Evolutionary conservation across 2,797 vertebrate genomes (phyloP), one percentile per base, ranked within the genome.

Genomic region (Sebastes oblongus): DNA sequence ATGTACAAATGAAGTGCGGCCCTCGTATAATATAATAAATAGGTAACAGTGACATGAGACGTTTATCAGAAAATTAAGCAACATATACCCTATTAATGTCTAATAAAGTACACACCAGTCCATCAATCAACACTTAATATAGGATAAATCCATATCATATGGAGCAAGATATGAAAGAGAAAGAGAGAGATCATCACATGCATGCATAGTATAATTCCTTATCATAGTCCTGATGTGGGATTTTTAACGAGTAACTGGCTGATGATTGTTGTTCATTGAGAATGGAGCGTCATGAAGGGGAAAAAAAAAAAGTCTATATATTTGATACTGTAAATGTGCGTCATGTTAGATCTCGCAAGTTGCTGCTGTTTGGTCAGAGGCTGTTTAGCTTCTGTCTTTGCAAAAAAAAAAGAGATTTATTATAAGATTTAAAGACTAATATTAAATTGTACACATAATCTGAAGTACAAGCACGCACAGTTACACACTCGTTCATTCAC

Each of bases 171-270:
- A 90, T 89, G 85, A 80, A 65, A 78, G 67, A 85, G 72, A 76
- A 68, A 88, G 68, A 90, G 56, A 77, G 64, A 87, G 85, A 86
- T 86, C 84, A 89, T 87, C 82, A 92, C 86, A 86, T 89, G 91
- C 92, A 94, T 91, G 91, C 92, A 92, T 91, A 93, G 91, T 77
- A 78, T 59, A 88, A 74, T 60, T 89, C 81, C 70, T 84, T 75
- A 80, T 36, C 66, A 80, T 32, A 78, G 77, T 86, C 82, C 72
- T 75, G 75, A 76, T 84, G 22, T 29, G 56, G 73, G 55, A 67
- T n/a, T 67, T 80, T 61, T 30, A 67, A 72, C 7, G 3, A 73
- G n/a, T 11, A 58, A 69, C 58, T 58, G 55, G 64, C 18, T 78
- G 64, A 68, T 75, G 59, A 52, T 65, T 22, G 36, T 29, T 29